Base-by-base conservation (phyloP, 2,797 vertebrate species). In the Centropyge bicolor region DNA sequence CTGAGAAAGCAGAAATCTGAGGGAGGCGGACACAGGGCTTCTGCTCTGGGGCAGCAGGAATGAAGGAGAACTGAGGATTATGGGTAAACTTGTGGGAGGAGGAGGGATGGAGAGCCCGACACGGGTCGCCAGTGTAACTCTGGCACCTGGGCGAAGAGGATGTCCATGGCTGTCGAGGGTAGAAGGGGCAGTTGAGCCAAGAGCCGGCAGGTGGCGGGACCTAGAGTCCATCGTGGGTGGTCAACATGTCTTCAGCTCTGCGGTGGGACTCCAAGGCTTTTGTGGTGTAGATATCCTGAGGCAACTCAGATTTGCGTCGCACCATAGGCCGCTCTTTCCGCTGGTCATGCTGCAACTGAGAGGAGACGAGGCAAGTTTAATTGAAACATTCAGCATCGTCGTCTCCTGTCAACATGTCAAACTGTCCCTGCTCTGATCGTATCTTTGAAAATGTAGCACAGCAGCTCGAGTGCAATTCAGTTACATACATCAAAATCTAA, bases 241-340 rank as follows among this genome's bases (percentile, higher is more conserved):
- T 95, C 93, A 97, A 95, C 95, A 97, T 97, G 91, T 97, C 97
- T 77, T 97, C 97, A 89, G 97, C 96, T 94, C 96, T 96, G 95
- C 97, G 96, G 94, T 97, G 98, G 91, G 97, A 96, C 95, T 99
- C 98, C 98, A 98, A 98, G 97, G 98, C 97, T 96, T 96, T 98
- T 95, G 96, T 96, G 97, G 98, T 97, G 96, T 97, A 98, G 92
- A 96, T 97, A 96, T 99, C 98, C 97, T 98, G 98, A 97, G 98
- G 97, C 96, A 98, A 95, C 95, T 99, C 98, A 73, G 98, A 98
- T 94, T 98, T 99, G 92, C 97, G 97, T 90, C 97, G 96, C 91
- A 96, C 94, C 86, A 98, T 95, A 54, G 96, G 94, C 90, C 97
- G 96, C 90, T 98, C 98, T 94, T 96, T 98, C 93, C 96, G 96